Base-by-base conservation (phyloP, 2,888 invertebrate genomes). In the Sminthurides aquaticus region DNA sequence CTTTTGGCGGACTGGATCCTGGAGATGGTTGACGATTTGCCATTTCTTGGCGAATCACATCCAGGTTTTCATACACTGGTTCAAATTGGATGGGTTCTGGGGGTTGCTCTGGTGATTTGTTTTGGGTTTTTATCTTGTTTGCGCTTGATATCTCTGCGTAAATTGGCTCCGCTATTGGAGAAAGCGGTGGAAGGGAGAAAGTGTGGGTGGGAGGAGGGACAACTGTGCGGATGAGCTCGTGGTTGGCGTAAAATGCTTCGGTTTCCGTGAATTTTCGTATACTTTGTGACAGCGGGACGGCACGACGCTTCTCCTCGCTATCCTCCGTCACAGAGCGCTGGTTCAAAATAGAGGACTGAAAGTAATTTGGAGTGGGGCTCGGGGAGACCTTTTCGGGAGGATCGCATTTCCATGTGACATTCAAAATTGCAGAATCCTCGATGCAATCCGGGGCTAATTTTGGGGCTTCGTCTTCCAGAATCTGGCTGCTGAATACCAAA, bases 1-100 rank as follows among this genome's bases (percentile, higher is more conserved):
- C n/a, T n/a, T n/a, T n/a, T n/a, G n/a, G n/a, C n/a, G n/a, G n/a
- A 34, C 43, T 34, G 8, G 43, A 34, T 34, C 43, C 43, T 5
- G 5, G 8, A 11, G 43, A 5, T n/a, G n/a, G n/a, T 34, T 54
- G 54, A 48, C 43, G 34, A n/a, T 54, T 28, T 1, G 25, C 3
- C 3, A 64, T 54, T 43, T 64, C 64, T n/a, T 64, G 64, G 20
- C 60, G 34, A 20, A 64, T 60, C 8, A 60, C 49, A 43, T 64
- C 64, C 20, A 64, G 34, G 29, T 64, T 64, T 27, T 64, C 64
- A 27, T 64, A 64, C 55, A 64, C 27, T 55, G 52, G 64, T 8
- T 60, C 64, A 2, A n/a, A n/a, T 24, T 60, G 49, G 34, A 29
- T 22, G 2, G n/a, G 20, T 24, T 2, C 20, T 18, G 49, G 3